Evolutionary conservation across 2,888 invertebrate genomes (phyloP).

Genomic region (Lithophane semibrunnea): DNA sequence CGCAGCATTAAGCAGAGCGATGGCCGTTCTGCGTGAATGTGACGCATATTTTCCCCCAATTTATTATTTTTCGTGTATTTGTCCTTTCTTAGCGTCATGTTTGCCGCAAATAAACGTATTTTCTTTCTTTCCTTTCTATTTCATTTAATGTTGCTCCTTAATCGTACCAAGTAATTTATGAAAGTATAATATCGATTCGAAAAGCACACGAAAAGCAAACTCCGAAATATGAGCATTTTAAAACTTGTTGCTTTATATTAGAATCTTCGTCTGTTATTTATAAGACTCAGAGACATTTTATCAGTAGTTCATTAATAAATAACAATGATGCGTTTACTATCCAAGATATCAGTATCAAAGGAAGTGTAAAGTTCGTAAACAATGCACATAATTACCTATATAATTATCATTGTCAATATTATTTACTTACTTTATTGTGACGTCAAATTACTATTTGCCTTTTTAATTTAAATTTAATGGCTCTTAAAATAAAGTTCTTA

Average conservation of each 20-base stretch:
- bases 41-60: no score
- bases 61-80: no score
- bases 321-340: conserved; percentile 4
- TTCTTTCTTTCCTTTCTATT: no score
- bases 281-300: conserved; percentile 1
- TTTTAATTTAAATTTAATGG: background rate
- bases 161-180: background rate
- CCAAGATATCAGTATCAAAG: background rate
- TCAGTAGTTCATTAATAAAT: conserved; percentile 15
- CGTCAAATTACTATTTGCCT: background rate
- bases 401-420: conserved; percentile 3
- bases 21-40: no score
- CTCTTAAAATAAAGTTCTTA: background rate
- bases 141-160: background rate
- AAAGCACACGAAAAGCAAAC: background rate
- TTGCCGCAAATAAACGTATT: no score
- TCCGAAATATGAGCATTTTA: background rate
- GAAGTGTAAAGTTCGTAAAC: conserved; percentile 4
- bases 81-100: no score
- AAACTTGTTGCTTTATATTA: background rate
- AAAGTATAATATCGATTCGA: background rate
- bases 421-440: conserved; percentile 8
- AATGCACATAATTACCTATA: background rate
- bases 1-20: no score
- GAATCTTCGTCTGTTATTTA: background rate